Percentiles rank a stretch among this genome's conserved stretches.
Conservation (phyloP, 2,797 vertebrate species). For the Sylvilagus floridanus region DNA sequence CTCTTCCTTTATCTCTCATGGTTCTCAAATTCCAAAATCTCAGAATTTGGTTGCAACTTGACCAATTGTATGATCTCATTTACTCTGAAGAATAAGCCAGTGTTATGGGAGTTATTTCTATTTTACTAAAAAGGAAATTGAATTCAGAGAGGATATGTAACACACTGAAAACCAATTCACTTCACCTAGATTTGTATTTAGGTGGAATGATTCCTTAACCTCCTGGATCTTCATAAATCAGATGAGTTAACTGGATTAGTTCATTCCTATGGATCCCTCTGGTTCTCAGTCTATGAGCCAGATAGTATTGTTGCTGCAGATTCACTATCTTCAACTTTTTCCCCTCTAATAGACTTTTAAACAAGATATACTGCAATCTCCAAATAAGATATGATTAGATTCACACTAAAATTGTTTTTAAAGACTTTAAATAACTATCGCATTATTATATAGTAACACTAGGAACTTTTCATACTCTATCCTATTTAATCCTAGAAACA, state of each 20-base stretch:
- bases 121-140: slow-evolving; percentile 32
- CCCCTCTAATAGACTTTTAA: neutral
- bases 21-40: neutral
- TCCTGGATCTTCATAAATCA: neutral
- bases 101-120: neutral
- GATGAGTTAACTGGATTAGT: neutral
- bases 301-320: neutral
- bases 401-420: neutral
- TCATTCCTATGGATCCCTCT: neutral
- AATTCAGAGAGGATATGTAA: neutral
- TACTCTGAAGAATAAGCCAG: slow-evolving; percentile 3
- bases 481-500: neutral
- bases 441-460: neutral
- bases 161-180: neutral
- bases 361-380: neutral
- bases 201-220: neutral
- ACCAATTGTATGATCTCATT: neutral
- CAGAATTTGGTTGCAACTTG: neutral
- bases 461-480: neutral
- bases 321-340: neutral
- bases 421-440: neutral
- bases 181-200: slow-evolving; percentile 37
- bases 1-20: neutral
- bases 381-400: neutral
- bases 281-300: neutral